Evolutionary conservation across 2,113 vertebrate species (phyloP).

Genomic region (Candoia aspera): DNA sequence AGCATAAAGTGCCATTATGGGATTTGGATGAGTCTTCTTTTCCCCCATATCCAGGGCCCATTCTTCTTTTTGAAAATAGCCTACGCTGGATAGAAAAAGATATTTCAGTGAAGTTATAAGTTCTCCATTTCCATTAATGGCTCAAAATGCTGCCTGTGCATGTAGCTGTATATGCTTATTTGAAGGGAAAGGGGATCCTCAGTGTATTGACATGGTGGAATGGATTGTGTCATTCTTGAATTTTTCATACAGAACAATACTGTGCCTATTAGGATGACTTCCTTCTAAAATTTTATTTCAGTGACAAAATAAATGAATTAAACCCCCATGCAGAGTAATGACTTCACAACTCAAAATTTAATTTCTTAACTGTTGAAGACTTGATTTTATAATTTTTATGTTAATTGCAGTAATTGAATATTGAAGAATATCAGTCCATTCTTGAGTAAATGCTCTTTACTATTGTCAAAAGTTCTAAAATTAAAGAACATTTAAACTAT

Average conservation of each 20-base stretch:
- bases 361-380: conserved; percentile 4
- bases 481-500: conserved; percentile 12
- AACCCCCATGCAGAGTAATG: neutral
- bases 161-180: neutral
- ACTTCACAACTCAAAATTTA: conserved; percentile 3
- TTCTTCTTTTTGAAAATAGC: neutral
- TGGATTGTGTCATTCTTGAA: neutral
- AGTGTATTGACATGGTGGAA: neutral
- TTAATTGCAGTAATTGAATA: conserved; percentile 12
- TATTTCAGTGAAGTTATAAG: neutral
- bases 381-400: conserved; percentile 24
- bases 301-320: neutral
- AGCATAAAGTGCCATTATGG: neutral
- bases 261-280: neutral
- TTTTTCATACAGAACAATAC: neutral
- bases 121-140: neutral
- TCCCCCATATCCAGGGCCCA: neutral
- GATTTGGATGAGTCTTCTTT: neutral
- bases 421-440: neutral
- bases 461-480: conserved; percentile 8
- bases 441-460: conserved; percentile 26
- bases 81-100: neutral
- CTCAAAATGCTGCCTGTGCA: neutral
- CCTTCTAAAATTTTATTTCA: neutral
- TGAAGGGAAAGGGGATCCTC: neutral